Percentiles rank a stretch among this genome's conserved stretches.
phyloP scores from a whole-genome alignment of 2,113 vertebrate genomes.

The Ranitomeya imitator region DNA sequence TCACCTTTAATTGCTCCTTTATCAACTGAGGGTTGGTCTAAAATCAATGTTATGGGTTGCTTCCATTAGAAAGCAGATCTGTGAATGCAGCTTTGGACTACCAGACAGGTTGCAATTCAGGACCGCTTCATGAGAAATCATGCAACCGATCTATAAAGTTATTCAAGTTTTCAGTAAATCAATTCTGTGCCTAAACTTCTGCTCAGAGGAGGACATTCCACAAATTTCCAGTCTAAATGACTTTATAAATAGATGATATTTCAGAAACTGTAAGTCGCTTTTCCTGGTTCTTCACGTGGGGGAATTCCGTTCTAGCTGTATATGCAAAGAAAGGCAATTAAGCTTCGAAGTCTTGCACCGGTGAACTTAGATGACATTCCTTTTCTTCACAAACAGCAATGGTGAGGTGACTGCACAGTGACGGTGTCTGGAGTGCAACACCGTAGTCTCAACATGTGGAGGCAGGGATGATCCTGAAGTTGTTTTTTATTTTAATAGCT shows the following conservation, averaged over 20 bases:
- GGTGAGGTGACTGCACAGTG: not conserved
- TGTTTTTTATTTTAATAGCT: too few relatives aligned
- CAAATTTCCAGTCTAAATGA: not conserved
- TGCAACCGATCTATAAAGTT: too few relatives aligned
- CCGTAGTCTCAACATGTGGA: not conserved
- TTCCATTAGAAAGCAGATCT: too few relatives aligned
- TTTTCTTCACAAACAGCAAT: not conserved
- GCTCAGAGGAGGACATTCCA: not conserved
- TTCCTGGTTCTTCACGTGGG: not conserved
- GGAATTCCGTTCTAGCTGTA: slow-evolving; percentile 9
- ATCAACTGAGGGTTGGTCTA: too few relatives aligned
- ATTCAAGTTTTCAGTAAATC: not conserved
- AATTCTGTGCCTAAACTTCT: not conserved
- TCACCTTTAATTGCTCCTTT: too few relatives aligned
- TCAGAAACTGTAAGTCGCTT: not conserved
- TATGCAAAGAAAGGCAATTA: slow-evolving; percentile 1
- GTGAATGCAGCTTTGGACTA: too few relatives aligned
- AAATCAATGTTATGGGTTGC: too few relatives aligned
- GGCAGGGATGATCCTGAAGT: not conserved
- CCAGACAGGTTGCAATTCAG: too few relatives aligned
- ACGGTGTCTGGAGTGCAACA: not conserved
- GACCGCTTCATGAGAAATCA: too few relatives aligned
- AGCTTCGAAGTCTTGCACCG: not conserved
- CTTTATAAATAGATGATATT: not conserved
- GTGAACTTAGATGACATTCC: slow-evolving; percentile 17